Conservation (phyloP, 2,888 invertebrate species). For the Agonopterix heracliana region DNA sequence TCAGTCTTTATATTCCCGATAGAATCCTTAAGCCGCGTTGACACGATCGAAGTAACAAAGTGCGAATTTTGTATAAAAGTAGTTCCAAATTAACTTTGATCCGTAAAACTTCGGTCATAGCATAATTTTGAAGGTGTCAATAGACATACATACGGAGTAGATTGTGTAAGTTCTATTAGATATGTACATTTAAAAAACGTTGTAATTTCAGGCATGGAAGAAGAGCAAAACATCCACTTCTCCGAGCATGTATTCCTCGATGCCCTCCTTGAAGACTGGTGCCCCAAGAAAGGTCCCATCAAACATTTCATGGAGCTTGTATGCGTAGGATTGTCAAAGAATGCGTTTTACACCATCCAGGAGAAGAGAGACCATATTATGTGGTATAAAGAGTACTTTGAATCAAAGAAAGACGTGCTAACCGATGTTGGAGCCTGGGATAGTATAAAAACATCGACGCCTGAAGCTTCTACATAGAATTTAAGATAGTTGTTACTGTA, state of each 20-base stretch:
- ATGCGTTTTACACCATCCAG: constrained; percentile 90
- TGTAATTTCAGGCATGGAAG: constrained; percentile 73
- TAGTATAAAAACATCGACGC: constrained; percentile 20
- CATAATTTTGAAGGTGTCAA: too few species aligned
- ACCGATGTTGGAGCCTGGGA: constrained; percentile 79
- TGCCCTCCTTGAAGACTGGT: constrained; percentile 89
- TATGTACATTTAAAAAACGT: neutral
- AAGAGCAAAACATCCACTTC: constrained; percentile 85
- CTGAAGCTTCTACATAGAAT: constrained; percentile 27
- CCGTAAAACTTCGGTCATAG: too few species aligned
- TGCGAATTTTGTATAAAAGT: too few species aligned
- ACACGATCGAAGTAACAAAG: too few species aligned
- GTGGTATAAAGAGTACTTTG: constrained; percentile 95
- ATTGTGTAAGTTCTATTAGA: too few species aligned
- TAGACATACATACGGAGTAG: too few species aligned
- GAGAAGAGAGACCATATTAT: constrained; percentile 93
- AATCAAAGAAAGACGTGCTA: constrained; percentile 83
- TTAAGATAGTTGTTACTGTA: constrained; percentile 7
- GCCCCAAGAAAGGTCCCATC: constrained; percentile 92
- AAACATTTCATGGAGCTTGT: constrained; percentile 99
- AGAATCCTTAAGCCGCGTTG: too few species aligned
- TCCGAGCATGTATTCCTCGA: constrained; percentile 97
- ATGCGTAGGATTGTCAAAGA: constrained; percentile 94
- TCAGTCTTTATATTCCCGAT: too few species aligned
- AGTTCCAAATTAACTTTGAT: too few species aligned